Percentiles rank a stretch among this genome's conserved stretches.
phyloP scores from a whole-genome alignment of 2,113 vertebrate species.

The Loxodonta africana region DNA sequence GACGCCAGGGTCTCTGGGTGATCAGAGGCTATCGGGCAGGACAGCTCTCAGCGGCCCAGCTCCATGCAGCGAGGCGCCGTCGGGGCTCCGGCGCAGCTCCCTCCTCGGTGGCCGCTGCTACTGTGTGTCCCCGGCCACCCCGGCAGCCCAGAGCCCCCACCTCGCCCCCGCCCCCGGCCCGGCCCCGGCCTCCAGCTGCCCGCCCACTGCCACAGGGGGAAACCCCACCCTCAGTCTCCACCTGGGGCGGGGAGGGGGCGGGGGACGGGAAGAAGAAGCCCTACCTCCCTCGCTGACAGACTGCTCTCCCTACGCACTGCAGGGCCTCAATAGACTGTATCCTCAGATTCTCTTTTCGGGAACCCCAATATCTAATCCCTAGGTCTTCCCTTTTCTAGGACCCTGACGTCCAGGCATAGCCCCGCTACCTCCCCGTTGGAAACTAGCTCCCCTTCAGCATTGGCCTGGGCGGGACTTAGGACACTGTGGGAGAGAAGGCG shows the following conservation, averaged over 20 bases:
- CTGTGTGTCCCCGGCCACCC: constrained; percentile 78
- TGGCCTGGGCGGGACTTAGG: constrained; percentile 36
- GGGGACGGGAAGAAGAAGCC: background rate
- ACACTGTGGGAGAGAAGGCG: constrained; percentile 54
- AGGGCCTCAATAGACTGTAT: background rate
- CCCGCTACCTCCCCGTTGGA: background rate
- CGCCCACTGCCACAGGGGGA: constrained; percentile 68
- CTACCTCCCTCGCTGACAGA: background rate
- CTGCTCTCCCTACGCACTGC: background rate
- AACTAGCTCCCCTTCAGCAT: background rate
- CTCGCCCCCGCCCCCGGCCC: constrained; percentile 70
- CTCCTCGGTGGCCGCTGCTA: constrained; percentile 67
- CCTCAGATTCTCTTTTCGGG: background rate
- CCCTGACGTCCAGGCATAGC: background rate
- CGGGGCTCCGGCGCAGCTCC: constrained; percentile 56
- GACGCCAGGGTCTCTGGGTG: background rate
- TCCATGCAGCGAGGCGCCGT: constrained; percentile 63
- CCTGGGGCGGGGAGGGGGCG: constrained; percentile 26
- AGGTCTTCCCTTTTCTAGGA: background rate
- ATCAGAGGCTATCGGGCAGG: background rate
- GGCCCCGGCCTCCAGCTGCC: constrained; percentile 57
- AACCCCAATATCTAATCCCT: background rate
- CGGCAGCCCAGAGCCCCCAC: constrained; percentile 64
- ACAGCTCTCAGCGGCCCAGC: constrained; percentile 34
- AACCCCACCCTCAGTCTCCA: constrained; percentile 77